Evolutionary conservation across 2,797 vertebrate genomes (phyloP), one percentile per base, ranked within the genome.

Genomic region (Neolamprologus multifasciatus): DNA sequence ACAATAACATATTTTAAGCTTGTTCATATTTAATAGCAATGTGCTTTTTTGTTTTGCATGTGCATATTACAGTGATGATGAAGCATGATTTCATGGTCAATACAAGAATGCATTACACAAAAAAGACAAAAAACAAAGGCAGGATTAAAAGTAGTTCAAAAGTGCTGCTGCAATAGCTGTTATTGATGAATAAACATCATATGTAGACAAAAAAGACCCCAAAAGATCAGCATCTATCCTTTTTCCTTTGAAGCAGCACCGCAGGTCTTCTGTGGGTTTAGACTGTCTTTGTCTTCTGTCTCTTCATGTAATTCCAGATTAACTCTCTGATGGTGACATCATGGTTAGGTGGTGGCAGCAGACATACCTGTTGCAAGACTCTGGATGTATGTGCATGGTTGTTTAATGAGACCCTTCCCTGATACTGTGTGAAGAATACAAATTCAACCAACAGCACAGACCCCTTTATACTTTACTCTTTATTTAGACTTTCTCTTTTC

Each of bases 1-100:
- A 19, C 1, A 74, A 0, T 45, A 45, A 26, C 3, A 23, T 0
- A 45, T 19, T 71, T 45, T 45, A 71, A 26, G 9, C 40, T 74
- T 1, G 14, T 29, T 45, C 16, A 26, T 7, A 74, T 74, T 74
- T 45, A 45, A 1, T 45, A 11, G 69, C 69, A 1, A 19, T 29
- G 21, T 0, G 40, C 40, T 71, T 71, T 71, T 45, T 71, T 26
- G 17, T 36, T 64, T 40, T 40, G 33, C 36, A 23, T 23, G 64
- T 69, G 0, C 1, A 40, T 69, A 69, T 69, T 23, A 21, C 36
- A 2, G 8, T 9, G 64, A 23, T 69, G n/a, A 69, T 40, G 4
- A 69, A 9, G 64, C 3, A 40, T 9, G n/a, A 43, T 40, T 23
- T 40, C 12, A 40, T 40, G 36, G 13, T 69, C 36, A 69, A 4